A percentile compares a stretch with the other conserved stretches of the same genome.
Conservation (phyloP, 2,113 vertebrate species). For the Marmota flaviventris region DNA sequence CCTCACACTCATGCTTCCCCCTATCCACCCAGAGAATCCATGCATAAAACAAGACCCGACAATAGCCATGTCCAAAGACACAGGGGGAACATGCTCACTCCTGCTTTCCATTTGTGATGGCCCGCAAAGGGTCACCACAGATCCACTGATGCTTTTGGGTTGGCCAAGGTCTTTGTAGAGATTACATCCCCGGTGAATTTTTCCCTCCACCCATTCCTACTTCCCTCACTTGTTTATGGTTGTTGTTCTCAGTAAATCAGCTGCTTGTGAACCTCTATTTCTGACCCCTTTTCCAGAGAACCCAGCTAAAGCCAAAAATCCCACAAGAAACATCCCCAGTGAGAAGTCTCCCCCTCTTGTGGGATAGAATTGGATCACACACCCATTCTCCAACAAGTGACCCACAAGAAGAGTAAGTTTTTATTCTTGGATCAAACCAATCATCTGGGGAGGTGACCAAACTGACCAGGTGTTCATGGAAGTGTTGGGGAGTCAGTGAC, state of each 20-base stretch:
- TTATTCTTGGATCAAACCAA: too few species aligned
- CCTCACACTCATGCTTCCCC: not conserved
- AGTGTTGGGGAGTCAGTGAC: not conserved
- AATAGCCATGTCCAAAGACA: not conserved
- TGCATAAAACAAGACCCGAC: too few species aligned
- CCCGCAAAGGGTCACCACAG: not conserved
- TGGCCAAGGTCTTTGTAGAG: not conserved
- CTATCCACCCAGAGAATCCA: not conserved
- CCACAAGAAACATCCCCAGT: not conserved
- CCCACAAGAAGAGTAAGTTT: not conserved
- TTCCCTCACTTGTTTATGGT: too few species aligned
- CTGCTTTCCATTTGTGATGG: not conserved
- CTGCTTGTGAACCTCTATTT: not conserved
- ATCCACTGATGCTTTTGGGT: fast-evolving
- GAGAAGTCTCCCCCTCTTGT: not conserved
- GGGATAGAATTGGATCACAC: not conserved
- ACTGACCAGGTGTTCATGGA: not conserved
- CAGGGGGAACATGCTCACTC: not conserved
- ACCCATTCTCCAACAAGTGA: not conserved
- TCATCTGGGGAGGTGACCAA: not conserved
- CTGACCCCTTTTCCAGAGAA: not conserved
- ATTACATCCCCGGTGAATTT: fast-evolving
- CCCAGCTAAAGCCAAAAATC: not conserved
- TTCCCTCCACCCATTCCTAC: not conserved
- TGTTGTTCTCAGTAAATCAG: not conserved